These are phyloP conservation scores for Caenorhabditis latens DNA, from an alignment of 1,140 invertebrate genomes.

Conservation along the genomic window DNA sequence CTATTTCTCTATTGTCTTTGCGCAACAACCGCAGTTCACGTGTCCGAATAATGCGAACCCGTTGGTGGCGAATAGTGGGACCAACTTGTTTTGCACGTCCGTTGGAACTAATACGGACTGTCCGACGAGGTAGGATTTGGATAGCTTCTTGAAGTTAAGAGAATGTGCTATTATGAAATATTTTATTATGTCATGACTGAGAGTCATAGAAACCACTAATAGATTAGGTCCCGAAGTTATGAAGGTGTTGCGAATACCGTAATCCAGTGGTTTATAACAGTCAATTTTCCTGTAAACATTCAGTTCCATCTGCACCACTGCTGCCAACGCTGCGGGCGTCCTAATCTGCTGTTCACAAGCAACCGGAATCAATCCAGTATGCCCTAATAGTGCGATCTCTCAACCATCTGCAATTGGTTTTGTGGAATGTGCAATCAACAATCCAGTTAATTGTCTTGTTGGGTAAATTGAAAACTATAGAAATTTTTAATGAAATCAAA, in stretches of 20 bases:
- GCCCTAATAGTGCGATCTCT: slow-evolving; percentile 16
- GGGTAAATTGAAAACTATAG: background rate
- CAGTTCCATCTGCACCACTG: slow-evolving; percentile 24
- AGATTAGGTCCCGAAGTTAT: no score
- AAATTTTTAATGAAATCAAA: background rate
- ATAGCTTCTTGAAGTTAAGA: no score
- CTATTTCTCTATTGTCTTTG: slow-evolving; percentile 8
- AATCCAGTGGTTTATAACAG: no score
- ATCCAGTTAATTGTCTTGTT: slow-evolving; percentile 6
- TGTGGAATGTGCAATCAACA: background rate
- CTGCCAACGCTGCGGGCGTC: slow-evolving; percentile 11
- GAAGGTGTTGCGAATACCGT: no score
- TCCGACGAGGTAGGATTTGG: background rate
- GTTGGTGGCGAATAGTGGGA: slow-evolving; percentile 19
- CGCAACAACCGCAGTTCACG: slow-evolving; percentile 33
- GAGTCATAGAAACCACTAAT: no score
- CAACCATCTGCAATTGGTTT: background rate
- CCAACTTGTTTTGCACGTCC: slow-evolving; percentile 29
- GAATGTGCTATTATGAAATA: no score
- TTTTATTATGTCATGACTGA: no score
- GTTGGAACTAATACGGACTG: slow-evolving; percentile 29
- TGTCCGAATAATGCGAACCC: slow-evolving; percentile 45
- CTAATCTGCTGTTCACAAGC: slow-evolving; percentile 45
- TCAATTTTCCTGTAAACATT: background rate
- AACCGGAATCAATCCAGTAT: background rate